Conservation (phyloP, 2,113 vertebrate species). For the Cheirogaleus medius region DNA sequence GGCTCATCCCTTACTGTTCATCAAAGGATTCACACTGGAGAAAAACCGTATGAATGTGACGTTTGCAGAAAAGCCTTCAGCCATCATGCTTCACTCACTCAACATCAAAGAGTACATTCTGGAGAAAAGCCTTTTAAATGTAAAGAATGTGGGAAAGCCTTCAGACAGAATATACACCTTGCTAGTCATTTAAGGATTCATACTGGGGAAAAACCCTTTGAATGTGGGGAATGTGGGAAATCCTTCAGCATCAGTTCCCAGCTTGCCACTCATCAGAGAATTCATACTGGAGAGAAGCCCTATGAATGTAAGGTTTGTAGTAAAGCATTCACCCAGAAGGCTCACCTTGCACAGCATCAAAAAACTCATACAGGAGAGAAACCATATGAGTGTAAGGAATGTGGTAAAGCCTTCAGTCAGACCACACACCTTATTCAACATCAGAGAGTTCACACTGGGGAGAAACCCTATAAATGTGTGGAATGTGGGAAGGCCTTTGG, state of each 20-base stretch:
- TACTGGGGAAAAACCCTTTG: slow-evolving; percentile 79
- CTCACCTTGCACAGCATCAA: slow-evolving; percentile 76
- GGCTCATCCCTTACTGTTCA: slow-evolving; percentile 77
- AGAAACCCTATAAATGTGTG: slow-evolving; percentile 75
- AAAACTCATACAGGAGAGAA: slow-evolving; percentile 73
- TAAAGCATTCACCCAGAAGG: slow-evolving; percentile 76
- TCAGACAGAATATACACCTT: slow-evolving; percentile 78
- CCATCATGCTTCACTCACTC: slow-evolving; percentile 76
- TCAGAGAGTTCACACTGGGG: slow-evolving; percentile 73
- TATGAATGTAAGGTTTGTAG: slow-evolving; percentile 66
- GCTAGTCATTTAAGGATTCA: slow-evolving; percentile 79
- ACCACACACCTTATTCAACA: slow-evolving; percentile 76
- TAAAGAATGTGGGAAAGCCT: slow-evolving; percentile 79
- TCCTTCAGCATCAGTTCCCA: slow-evolving; percentile 78
- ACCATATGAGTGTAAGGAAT: slow-evolving; percentile 84
- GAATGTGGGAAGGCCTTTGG: slow-evolving; percentile 82
- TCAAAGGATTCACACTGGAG: slow-evolving; percentile 75
- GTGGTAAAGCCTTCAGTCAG: slow-evolving; percentile 83
- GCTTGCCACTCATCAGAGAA: slow-evolving; percentile 78
- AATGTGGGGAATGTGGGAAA: slow-evolving; percentile 77
- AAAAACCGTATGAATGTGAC: slow-evolving; percentile 69
- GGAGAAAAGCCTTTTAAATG: slow-evolving; percentile 80
- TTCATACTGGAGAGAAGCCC: slow-evolving; percentile 79
- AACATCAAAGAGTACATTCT: slow-evolving; percentile 76
- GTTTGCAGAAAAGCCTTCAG: slow-evolving; percentile 80